Evolutionary conservation across 1,140 invertebrate species (phyloP), one percentile per base, ranked within the genome.

Genomic region (Oryzaephilus surinamensis): DNA sequence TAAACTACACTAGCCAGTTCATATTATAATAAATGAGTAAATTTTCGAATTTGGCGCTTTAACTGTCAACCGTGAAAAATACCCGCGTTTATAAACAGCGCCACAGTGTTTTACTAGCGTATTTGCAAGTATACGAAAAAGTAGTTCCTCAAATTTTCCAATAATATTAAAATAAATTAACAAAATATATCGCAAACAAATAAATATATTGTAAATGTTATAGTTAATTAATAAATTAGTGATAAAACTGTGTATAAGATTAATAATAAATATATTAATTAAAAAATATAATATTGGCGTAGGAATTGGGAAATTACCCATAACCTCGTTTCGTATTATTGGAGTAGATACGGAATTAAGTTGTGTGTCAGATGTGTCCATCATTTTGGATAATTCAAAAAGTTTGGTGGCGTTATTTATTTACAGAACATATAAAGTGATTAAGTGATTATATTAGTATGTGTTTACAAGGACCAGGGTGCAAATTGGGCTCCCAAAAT

Each of bases 311-410:
- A 65, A 67, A 71, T 71, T 71, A 72, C 70, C 62, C 71, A 71
- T 74, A 74, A 74, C 72, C 72, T 74, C 71, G 68, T 72, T 73
- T 72, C 63, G 71, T 70, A 68, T 71, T 72, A 73, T 71, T 74
- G 69, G 68, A 70, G 69, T 71, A 71, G 70, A 71, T 72, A 73
- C 70, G 71, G 55, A 64, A 71, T 71, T 67, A 69, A 73, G 57
- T 58, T 73, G 70, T 71, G 70, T 71, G 70, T 72, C 69, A 69
- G 66, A 69, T 66, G 69, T 72, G 67, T 68, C 70, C 65, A 69
- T 71, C 69, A 63, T 69, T 65, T 69, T 64, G 64, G 68, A 70
- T 68, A 62, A 62, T 65, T 64, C 51, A 45, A 52, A 54, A 59
- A 54, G 55, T 59, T 55, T 54, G 40, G 55, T 60, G 55, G 55